These are phyloP conservation scores for Drosophila mercatorum DNA, from an alignment of 2,888 invertebrate species.

Conservation along the genomic window DNA sequence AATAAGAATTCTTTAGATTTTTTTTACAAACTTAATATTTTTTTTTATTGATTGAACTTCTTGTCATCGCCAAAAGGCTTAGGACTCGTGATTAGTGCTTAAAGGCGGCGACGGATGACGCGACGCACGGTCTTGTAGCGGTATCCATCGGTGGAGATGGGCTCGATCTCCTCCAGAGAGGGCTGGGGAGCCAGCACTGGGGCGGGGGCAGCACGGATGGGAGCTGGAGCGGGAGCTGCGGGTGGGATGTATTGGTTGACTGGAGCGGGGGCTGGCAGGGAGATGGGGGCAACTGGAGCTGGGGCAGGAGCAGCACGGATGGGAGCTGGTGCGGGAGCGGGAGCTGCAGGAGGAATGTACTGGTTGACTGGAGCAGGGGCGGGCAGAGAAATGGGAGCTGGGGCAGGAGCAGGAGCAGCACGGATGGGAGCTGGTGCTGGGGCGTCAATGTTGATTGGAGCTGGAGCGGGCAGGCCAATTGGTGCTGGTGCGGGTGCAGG, in stretches of 20 bases:
- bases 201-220: slow-evolving; percentile 35
- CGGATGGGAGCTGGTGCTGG: slow-evolving; percentile 3
- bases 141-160: slow-evolving; percentile 74
- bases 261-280: slow-evolving; percentile 3
- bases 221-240: slow-evolving; percentile 33
- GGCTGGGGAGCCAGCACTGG: slow-evolving; percentile 50
- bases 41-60: slow-evolving; percentile 47
- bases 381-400: slow-evolving; percentile 17
- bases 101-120: slow-evolving; percentile 74
- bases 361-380: slow-evolving; percentile 3
- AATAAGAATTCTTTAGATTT: slow-evolving; percentile 4
- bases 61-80: slow-evolving; percentile 24
- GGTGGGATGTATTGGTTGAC: slow-evolving; percentile 8
- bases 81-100: slow-evolving; percentile 17
- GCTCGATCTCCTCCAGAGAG: slow-evolving; percentile 75
- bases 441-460: background rate
- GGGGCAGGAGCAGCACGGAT: slow-evolving; percentile 29
- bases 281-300: slow-evolving; percentile 30
- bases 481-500: slow-evolving; percentile 62
- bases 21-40: slow-evolving; percentile 47
- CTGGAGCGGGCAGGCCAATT: background rate
- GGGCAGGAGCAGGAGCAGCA: slow-evolving; percentile 32
- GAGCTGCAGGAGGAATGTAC: slow-evolving; percentile 5
- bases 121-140: slow-evolving; percentile 79
- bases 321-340: slow-evolving; percentile 16